Conservation (phyloP, 2,888 invertebrate genomes). For the Parascotia fuliginaria region DNA sequence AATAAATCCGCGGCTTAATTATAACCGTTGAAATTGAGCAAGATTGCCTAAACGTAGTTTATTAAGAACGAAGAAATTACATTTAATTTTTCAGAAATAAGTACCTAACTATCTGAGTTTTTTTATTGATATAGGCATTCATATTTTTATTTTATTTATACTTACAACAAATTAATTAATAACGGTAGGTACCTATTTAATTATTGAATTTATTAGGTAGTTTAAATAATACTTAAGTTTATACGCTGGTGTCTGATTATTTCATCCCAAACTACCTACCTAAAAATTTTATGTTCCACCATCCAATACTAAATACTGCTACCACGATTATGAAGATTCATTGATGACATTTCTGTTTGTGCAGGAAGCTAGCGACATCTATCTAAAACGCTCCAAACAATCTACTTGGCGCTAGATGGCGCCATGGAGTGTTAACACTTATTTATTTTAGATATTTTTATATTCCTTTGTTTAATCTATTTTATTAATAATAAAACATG, state of each 20-base stretch:
- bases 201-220: no score
- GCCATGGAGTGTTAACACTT: conserved; percentile 36
- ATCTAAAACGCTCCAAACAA: conserved; percentile 36
- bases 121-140: no score
- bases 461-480: neutral
- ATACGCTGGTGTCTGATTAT: no score
- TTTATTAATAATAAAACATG: neutral
- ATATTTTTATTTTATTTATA: no score
- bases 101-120: no score
- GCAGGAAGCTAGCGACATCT: conserved; percentile 67
- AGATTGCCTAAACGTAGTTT: neutral
- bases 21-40: neutral
- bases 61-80: neutral
- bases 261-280: no score
- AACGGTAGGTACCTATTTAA: no score
- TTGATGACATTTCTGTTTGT: conserved; percentile 9
- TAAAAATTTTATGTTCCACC: neutral
- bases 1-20: conserved; percentile 2
- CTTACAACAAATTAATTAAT: no score
- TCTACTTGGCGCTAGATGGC: conserved; percentile 82
- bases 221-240: no score
- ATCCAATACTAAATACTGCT: neutral
- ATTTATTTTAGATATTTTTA: neutral
- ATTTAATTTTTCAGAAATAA: no score
- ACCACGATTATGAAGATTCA: neutral